Base-by-base conservation (phyloP, 2,888 invertebrate species). In the Thyatira batis region DNA sequence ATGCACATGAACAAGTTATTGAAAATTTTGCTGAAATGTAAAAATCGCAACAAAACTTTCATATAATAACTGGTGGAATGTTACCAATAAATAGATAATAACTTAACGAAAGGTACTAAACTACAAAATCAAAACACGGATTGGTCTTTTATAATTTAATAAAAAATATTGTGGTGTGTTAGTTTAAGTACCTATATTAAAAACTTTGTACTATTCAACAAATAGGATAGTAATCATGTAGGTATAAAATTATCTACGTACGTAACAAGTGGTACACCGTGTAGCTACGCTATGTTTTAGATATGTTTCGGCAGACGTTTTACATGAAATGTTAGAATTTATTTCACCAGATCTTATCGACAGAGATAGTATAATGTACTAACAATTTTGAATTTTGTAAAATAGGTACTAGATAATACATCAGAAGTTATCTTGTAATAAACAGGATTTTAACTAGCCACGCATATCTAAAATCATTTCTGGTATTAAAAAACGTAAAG, bases 71-170 rank as follows among this genome's bases (percentile, higher is more conserved):
- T n/a, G n/a, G n/a, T n/a, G n/a, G n/a, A n/a, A n/a, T n/a, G n/a
- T n/a, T n/a, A n/a, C n/a, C n/a, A n/a, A n/a, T n/a, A n/a, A n/a
- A n/a, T n/a, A n/a, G n/a, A n/a, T n/a, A n/a, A n/a, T n/a, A n/a
- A n/a, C n/a, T n/a, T n/a, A n/a, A 72, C 69, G 78, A 82, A 55
- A 84, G 91, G 90, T 87, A 80, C 91, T 92, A 92, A 80, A 69
- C 91, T 92, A 92, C 91, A 78, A 90, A 92, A 92, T 92, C 87
- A 92, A 91, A 92, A 90, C 86, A 89, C 88, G 81, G 65, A 74
- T 86, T 81, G 83, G 84, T 88, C 87, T 89, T 90, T 91, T 87
- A 89, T 80, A 79, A 82, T 92, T 92, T 92, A 90, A 91, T 90
- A 87, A 71, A 89, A 89, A 87, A 87, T 84, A 81, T 73, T 73